Base-by-base conservation (phyloP, 2,113 vertebrate genomes). In the Leucopsar rothschildi region DNA sequence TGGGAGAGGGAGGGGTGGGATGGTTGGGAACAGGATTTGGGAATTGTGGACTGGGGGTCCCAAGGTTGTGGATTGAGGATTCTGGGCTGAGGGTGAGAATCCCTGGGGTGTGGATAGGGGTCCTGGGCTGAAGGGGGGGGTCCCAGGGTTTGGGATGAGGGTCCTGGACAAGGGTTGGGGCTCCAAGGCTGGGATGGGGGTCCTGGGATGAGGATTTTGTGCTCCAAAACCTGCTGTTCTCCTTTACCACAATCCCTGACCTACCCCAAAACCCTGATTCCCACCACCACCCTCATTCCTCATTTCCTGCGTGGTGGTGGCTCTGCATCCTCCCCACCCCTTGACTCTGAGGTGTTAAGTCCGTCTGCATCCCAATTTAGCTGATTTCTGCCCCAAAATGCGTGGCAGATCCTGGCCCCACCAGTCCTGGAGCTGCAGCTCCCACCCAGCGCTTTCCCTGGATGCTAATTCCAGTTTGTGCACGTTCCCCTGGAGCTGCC, bases 251-350 rank as follows among this genome's bases (percentile, higher is more conserved):
- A 3, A 17, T 2, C n/a, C 12, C 29, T 55, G 35, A 33, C 3
- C 31, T 8, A 15, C 29, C 31, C 66, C 29, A 53, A 82, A 70
- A 28, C 9, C 75, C 37, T 4, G 2, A 31, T 27, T 10, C 33
- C 25, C 25, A 21, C 0, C 0, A 2, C 15, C 1, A 0, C 45
- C 33, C 27, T 27, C 42, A 47, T 3, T 17, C 40, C 60, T 11
- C 33, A 7, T 60, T 47, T 42, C 11, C 4, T 0, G 17, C 49
- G 25, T 1, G 1, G 1, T 10, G 39, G 16, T 2, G 29, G 15
- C 24, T 44, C 37, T 12, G 23, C 24, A 52, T 15, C 47, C 66
- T 8, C 0, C 15, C 18, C 52, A 13, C 9, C 16, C 60, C 49
- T 5, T 5, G 19, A 5, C 24, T 40, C 21, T 11, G 2, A 15